phyloP scores from a whole-genome alignment of 2,797 vertebrate species.

The Mallotus villosus region DNA sequence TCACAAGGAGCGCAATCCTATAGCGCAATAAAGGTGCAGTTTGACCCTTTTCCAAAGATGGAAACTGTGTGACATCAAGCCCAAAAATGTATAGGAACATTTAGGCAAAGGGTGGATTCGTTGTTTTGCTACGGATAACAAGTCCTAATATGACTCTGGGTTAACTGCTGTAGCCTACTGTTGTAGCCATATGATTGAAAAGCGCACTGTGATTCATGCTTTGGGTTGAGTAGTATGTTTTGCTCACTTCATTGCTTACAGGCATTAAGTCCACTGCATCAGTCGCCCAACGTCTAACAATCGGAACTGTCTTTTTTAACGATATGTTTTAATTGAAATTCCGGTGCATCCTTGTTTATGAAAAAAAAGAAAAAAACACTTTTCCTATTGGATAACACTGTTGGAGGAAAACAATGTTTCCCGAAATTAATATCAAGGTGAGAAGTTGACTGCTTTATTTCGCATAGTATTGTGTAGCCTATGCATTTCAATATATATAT shows the following conservation, averaged over 20 bases:
- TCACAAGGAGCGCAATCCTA: background rate
- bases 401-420: constrained; percentile 21
- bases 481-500: background rate
- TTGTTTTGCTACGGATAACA: background rate
- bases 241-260: too few species aligned
- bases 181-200: background rate
- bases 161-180: background rate
- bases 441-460: background rate
- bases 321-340: background rate
- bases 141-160: background rate
- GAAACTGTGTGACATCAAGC: background rate
- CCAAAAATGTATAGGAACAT: background rate
- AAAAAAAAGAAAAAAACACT: background rate
- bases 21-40: background rate
- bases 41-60: constrained; percentile 1
- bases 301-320: background rate
- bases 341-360: background rate
- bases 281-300: too few species aligned
- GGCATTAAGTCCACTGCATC: too few species aligned
- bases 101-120: background rate
- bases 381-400: background rate
- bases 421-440: constrained; percentile 26
- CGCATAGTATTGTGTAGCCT: background rate
- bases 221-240: background rate
- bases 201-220: background rate